Conservation (phyloP, 2,113 vertebrate species). For the Pristiophorus japonicus region DNA sequence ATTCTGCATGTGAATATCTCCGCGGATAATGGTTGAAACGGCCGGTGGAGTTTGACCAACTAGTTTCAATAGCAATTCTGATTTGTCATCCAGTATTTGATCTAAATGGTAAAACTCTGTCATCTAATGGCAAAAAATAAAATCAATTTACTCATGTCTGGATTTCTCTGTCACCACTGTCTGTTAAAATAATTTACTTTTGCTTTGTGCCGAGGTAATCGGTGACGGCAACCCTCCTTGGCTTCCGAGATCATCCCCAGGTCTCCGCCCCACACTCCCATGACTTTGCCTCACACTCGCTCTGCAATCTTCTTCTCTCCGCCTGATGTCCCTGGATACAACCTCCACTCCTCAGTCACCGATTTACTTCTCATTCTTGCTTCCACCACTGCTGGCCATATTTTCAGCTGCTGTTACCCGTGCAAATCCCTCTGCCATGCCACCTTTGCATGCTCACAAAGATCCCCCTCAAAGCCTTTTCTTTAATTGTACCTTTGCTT, state of each 20-base stretch:
- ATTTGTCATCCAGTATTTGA: slow-evolving; percentile 10
- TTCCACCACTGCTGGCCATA: background rate
- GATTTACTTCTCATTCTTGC: background rate
- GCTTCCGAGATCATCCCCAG: background rate
- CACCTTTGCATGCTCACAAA: background rate
- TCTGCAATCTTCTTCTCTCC: background rate
- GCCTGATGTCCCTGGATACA: background rate
- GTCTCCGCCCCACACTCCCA: background rate
- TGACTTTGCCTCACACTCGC: background rate
- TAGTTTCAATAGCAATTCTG: background rate
- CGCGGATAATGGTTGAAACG: background rate
- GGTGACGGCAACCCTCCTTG: background rate
- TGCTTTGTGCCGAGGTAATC: background rate
- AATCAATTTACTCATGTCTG: background rate
- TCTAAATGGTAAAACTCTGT: background rate
- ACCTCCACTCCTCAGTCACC: background rate
- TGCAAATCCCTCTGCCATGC: background rate
- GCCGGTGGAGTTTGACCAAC: background rate
- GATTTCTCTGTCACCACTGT: background rate
- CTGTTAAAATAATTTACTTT: background rate
- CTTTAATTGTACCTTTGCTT: background rate
- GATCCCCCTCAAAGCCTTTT: background rate
- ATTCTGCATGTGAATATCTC: background rate
- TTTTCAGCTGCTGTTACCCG: background rate
- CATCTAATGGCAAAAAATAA: background rate